Percentiles rank a stretch among this genome's conserved stretches.
These are phyloP conservation scores for Drosophila picticornis DNA, from an alignment of 2,888 invertebrate species.

Conservation along the genomic window DNA sequence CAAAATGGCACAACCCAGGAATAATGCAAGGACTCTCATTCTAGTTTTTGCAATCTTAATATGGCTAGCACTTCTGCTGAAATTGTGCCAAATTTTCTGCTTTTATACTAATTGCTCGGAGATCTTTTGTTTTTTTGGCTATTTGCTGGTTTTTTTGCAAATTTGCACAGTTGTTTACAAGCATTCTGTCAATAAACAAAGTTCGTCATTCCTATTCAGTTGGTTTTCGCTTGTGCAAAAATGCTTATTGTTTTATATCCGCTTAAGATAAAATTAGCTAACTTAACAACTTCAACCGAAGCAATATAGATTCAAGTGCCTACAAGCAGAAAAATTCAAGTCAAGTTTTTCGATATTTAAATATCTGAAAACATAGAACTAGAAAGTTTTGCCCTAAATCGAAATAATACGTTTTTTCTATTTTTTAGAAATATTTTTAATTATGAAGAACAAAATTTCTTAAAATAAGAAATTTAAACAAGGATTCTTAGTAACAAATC, in stretches of 20 bases:
- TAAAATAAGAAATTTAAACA: too few relatives aligned
- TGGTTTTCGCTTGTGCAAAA: neutral
- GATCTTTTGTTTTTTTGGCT: neutral
- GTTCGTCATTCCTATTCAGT: neutral
- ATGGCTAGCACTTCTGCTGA: neutral
- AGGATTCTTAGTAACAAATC: too few relatives aligned
- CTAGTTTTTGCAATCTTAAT: neutral
- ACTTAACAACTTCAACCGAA: neutral
- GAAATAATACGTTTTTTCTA: neutral
- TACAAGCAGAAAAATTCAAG: neutral
- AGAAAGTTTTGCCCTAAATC: neutral
- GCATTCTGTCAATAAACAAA: neutral
- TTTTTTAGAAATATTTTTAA: neutral
- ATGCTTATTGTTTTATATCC: neutral
- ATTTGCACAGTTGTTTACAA: constrained; percentile 29
- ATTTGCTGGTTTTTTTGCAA: neutral
- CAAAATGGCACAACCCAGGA: constrained; percentile 17
- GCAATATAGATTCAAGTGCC: neutral
- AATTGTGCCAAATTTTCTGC: neutral
- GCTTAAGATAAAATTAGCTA: neutral
- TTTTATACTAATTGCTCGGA: constrained; percentile 30
- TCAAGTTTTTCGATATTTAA: neutral
- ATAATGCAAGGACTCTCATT: constrained; percentile 13
- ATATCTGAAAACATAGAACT: neutral
- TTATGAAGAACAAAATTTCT: neutral